Base-by-base conservation (phyloP, 2,113 vertebrate genomes). In the Capreolus pygargus region DNA sequence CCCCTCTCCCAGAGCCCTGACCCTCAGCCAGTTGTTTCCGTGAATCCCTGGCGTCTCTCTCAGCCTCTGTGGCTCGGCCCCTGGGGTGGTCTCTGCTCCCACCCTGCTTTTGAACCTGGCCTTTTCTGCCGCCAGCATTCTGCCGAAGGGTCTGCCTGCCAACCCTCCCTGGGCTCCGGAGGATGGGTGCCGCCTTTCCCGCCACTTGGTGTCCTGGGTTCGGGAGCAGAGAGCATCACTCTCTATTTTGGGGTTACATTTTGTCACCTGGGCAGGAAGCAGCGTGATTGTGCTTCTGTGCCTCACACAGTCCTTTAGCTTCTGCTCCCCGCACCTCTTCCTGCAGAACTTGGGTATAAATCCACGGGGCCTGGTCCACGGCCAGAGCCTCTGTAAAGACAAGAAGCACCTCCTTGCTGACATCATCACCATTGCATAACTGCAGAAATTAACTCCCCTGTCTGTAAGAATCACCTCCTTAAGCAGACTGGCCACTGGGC, bases 351-450 rank as follows among this genome's bases (percentile, higher is more conserved):
- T 47, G 86, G 58, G 27, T 10, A 1, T 36, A 79, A 74, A n/a
- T 60, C 64, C 17, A 7, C 0, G 47, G 28, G 81, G 9, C 21
- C 3, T 7, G 50, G 64, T 2, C 45, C 84, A 81, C 7, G 30
- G 85, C 79, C 25, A 39, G 8, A 45, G 39, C 45, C 33, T 39
- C 74, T 2, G 11, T 27, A 57, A 57, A 81, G 11, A 36, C 12
- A 89, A 6, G 2, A 33, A 25, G 16, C 14, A 21, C 28, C 6
- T 55, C 8, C 57, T 54, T 21, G 25, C 78, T 30, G 57, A 27
- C 28, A 6, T 36, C 0, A 0, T 2, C 28, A 28, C 52, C 23
- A 4, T 0, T 0, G 3, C 13, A 17, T 52, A 58, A 13, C 15
- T 14, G 52, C 7, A n/a, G 16, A 13, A 15, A 6, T 74, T 27